phyloP scores from a whole-genome alignment of 2,113 vertebrate genomes.

The Podilymbus podiceps region DNA sequence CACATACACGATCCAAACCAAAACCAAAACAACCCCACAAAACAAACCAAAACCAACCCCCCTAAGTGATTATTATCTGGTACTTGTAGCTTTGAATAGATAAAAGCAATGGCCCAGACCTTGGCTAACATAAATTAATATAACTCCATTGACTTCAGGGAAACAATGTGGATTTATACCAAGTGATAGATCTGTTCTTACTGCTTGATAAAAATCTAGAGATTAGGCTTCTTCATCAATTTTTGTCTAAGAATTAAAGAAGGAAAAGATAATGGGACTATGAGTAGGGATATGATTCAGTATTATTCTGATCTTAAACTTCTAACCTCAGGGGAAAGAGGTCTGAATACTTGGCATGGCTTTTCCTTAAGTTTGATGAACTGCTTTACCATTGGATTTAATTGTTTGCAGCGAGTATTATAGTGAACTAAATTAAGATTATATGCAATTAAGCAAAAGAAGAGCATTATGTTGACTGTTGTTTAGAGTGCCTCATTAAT shows the following conservation, averaged over 20 bases:
- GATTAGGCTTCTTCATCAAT: constrained; percentile 43
- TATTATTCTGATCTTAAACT: constrained; percentile 32
- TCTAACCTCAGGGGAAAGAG: not conserved
- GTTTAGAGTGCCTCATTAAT: constrained; percentile 41
- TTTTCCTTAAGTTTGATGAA: constrained; percentile 67
- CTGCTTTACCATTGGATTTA: constrained; percentile 48
- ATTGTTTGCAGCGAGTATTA: constrained; percentile 62
- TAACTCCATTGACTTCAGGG: not conserved
- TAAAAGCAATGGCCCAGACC: constrained; percentile 13
- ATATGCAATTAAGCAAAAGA: constrained; percentile 58
- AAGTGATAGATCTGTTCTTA: constrained; percentile 24
- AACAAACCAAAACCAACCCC: not conserved
- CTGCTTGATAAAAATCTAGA: constrained; percentile 48
- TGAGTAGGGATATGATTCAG: constrained; percentile 24
- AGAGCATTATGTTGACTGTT: not conserved
- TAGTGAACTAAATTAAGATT: constrained; percentile 57
- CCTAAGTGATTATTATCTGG: not conserved
- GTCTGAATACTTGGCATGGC: constrained; percentile 22
- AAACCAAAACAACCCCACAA: not conserved
- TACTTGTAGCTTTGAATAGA: constrained; percentile 24
- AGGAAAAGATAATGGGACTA: constrained; percentile 13
- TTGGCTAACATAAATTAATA: constrained; percentile 35
- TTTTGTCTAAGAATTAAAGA: constrained; percentile 19
- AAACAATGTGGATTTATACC: constrained; percentile 1
- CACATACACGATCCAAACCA: too few relatives aligned